Evolutionary conservation across 2,113 vertebrate species (phyloP).

Genomic region (Hemiprocne comata): DNA sequence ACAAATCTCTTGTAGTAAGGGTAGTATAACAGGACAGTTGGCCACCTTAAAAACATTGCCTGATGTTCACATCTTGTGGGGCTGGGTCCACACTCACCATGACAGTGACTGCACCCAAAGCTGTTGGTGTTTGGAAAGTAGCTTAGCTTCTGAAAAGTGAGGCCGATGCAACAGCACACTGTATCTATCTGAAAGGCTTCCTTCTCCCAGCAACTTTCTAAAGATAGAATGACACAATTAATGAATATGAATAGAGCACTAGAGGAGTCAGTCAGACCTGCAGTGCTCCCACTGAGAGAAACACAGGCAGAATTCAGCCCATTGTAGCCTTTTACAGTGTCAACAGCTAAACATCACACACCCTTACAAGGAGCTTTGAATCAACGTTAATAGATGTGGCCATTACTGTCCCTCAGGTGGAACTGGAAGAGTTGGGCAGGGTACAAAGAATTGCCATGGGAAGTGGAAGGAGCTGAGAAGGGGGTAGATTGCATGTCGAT

Average conservation of each 20-base stretch:
- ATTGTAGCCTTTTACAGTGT: neutral
- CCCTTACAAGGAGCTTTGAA: neutral
- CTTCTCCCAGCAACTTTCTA: neutral
- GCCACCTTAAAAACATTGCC: neutral
- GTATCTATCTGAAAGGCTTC: neutral
- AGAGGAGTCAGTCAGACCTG: neutral
- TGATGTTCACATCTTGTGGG: neutral
- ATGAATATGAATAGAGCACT: neutral
- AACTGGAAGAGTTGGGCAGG: neutral
- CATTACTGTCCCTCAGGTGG: neutral
- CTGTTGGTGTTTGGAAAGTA: neutral
- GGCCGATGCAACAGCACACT: neutral
- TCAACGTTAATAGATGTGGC: neutral
- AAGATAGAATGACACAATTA: neutral
- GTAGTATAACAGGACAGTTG: neutral
- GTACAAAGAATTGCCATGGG: neutral
- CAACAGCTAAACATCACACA: neutral
- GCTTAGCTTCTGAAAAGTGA: neutral
- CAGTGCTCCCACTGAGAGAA: neutral
- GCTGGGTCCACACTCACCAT: fast-evolving
- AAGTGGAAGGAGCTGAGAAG: neutral
- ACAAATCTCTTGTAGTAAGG: neutral
- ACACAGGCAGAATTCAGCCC: neutral
- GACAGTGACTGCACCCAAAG: neutral
- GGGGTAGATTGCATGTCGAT: neutral